Conservation (phyloP, 2,797 vertebrate species). For the Melanotaenia boesemani region DNA sequence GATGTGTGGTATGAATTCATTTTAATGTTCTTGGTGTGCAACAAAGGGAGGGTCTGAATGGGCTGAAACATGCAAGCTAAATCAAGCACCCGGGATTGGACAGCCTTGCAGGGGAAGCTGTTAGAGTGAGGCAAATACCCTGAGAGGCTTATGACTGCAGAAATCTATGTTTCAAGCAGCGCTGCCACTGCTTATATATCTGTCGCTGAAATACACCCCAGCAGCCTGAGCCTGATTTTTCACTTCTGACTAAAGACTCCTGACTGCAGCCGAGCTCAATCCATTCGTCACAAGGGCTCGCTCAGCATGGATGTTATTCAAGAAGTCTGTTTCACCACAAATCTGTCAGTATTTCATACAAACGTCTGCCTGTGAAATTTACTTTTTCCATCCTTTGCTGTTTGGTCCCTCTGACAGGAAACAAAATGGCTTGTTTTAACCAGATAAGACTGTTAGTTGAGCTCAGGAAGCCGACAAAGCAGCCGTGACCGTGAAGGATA, state of each 20-base stretch:
- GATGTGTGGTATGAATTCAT: not conserved
- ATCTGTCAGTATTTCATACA: conserved; percentile 36
- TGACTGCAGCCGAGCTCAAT: conserved; percentile 24
- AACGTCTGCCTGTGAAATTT: conserved; percentile 56
- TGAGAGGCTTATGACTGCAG: not conserved
- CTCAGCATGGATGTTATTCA: conserved; percentile 31
- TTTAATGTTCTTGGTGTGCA: not conserved
- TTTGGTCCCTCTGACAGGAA: conserved; percentile 51
- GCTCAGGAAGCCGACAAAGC: conserved; percentile 37
- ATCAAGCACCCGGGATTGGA: not conserved
- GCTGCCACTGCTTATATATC: conserved; percentile 17
- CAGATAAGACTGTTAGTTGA: conserved; percentile 59
- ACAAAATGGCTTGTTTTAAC: conserved; percentile 58
- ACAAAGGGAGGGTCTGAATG: not conserved
- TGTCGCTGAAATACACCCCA: conserved; percentile 13
- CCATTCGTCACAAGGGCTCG: conserved; percentile 39
- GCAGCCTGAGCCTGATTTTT: conserved; percentile 35
- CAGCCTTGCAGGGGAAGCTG: not conserved
- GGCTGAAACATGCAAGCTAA: not conserved
- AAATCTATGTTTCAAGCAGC: not conserved
- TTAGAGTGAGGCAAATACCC: not conserved
- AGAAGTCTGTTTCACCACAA: conserved; percentile 33
- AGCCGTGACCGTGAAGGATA: conserved; percentile 28
- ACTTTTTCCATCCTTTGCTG: conserved; percentile 17
- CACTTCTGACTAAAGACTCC: conserved; percentile 32